Evolutionary conservation across 2,888 invertebrate genomes (phyloP).

Genomic region (Euclidia mi): DNA sequence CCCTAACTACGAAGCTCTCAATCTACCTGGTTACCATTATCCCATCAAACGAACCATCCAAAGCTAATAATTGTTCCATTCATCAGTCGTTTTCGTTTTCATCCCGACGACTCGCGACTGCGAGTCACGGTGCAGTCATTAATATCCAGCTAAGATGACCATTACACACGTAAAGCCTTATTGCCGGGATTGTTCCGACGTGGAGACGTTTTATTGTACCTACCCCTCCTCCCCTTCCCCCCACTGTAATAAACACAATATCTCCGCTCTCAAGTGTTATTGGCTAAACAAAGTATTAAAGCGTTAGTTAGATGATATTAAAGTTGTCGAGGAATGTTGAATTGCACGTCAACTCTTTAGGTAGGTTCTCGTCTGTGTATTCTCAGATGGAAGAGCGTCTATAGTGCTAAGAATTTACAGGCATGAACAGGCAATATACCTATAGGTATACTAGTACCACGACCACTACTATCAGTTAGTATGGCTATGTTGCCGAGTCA

Average conservation of each 20-base stretch:
- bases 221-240: conserved; percentile 52
- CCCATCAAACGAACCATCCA: conserved; percentile 4
- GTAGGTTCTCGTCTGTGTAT: no score
- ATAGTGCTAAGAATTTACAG: no score
- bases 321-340: conserved; percentile 36
- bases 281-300: conserved; percentile 25
- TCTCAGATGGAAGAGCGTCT: no score
- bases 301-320: conserved; percentile 9
- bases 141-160: conserved; percentile 62
- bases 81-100: conserved; percentile 26
- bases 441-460: no score
- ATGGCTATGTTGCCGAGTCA: no score
- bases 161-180: conserved; percentile 69
- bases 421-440: no score
- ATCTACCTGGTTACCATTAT: no score
- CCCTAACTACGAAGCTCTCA: no score
- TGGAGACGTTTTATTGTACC: conserved; percentile 61
- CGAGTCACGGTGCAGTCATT: conserved; percentile 68
- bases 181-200: conserved; percentile 57
- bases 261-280: conserved; percentile 43
- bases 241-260: conserved; percentile 52
- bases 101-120: conserved; percentile 4
- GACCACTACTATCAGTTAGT: no score
- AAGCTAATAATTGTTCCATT: conserved; percentile 32
- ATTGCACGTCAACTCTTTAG: no score